Evolutionary conservation across 2,797 vertebrate genomes (phyloP), one percentile per base, ranked within the genome.

Genomic region (Triplophysa yarkandensis): DNA sequence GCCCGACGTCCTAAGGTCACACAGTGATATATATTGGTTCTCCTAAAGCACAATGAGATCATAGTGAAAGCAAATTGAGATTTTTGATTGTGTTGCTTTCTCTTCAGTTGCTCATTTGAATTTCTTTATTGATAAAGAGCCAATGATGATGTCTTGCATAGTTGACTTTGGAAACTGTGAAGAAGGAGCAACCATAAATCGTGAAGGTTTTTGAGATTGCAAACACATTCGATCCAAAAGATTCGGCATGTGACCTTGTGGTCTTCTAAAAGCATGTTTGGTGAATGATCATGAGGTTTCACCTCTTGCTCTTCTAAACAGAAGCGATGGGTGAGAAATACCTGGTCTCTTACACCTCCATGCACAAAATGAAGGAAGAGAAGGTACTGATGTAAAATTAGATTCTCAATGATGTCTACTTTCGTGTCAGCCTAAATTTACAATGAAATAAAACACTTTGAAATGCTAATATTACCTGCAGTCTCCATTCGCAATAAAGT

Each of bases 381-480:
- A 74, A 32, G 43, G 46, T 10, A 55, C 9, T 28, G 44, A 70
- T 57, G 67, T 67, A 78, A 78, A 78, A 72, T 68, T 54, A 74
- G 61, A 60, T 10, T 27, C 39, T 72, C 77, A 34, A 36, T 79
- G 80, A 84, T 79, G 75, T 77, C 77, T 84, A 83, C 86, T 85
- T 84, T 79, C 79, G 70, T 85, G 85, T 84, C 82, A 78, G 74
- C 77, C 78, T 85, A 81, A 72, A 77, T 79, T 78, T 79, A 52
- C 43, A 64, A 68, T 78, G 30, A 41, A 68, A 77, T 70, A 82
- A 82, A 85, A 82, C 61, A 75, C 73, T 71, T 81, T 85, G 79
- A 84, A 85, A 75, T 78, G 67, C 66, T 83, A 74, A 84, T 75
- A 84, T 81, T 78, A 48, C 58, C 71, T 68, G 77, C 71, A 68